These are phyloP conservation scores for Campylorhamphus procurvoides DNA, from an alignment of 2,113 vertebrate genomes.

Conservation along the genomic window DNA sequence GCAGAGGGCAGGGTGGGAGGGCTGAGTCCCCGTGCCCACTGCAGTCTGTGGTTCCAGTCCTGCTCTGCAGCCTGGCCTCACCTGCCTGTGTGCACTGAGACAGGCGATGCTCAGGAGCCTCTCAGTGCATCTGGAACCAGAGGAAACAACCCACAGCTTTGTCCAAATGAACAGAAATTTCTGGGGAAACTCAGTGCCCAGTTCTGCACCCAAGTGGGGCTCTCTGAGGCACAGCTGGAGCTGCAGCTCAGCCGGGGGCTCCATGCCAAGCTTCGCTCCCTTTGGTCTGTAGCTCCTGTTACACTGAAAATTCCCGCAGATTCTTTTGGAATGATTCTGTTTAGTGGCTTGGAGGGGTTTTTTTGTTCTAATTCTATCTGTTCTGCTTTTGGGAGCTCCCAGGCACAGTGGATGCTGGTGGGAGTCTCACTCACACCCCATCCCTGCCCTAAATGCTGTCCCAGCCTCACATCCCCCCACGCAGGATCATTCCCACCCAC, in stretches of 20 bases:
- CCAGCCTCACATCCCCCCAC: neutral
- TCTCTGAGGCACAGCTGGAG: neutral
- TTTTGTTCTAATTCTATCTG: neutral
- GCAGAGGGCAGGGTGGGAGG: neutral
- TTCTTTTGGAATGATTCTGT: neutral
- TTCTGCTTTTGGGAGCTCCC: neutral
- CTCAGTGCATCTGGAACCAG: neutral
- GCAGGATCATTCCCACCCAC: neutral
- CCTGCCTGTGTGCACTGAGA: neutral
- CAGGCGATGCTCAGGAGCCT: neutral
- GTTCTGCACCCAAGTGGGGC: neutral
- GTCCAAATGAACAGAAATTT: neutral
- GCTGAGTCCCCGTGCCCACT: neutral
- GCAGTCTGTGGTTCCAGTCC: neutral
- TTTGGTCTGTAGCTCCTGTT: neutral
- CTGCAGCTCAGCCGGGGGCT: neutral
- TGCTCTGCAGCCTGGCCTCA: neutral
- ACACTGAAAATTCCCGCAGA: neutral
- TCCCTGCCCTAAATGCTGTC: neutral
- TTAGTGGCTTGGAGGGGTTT: neutral
- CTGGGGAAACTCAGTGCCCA: neutral
- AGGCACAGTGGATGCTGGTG: neutral
- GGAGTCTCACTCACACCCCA: neutral
- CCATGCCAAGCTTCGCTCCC: neutral
- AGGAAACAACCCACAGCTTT: neutral